Percentiles rank a stretch among this genome's conserved stretches.
Conservation (phyloP, 2,888 invertebrate species). For the Sympetrum striolatum region DNA sequence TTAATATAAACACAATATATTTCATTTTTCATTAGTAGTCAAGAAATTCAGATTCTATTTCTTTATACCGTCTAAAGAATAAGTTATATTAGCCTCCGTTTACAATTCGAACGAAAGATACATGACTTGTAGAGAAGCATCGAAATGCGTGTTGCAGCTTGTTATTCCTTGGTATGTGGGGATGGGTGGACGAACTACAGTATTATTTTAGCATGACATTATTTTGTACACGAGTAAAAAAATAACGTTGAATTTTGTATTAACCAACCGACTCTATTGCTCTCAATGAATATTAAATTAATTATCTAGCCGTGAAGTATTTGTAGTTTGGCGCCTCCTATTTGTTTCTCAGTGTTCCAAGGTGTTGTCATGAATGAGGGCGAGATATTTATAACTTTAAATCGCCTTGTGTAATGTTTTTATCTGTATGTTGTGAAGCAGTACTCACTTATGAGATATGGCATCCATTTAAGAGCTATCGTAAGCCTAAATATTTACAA, state of each 20-base stretch:
- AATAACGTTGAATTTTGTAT: background rate
- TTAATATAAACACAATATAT: too few species aligned
- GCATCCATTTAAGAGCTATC: background rate
- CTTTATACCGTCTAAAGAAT: background rate
- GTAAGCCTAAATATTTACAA: background rate
- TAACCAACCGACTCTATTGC: background rate
- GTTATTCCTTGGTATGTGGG: background rate
- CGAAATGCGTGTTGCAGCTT: background rate
- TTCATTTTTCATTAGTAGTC: too few species aligned
- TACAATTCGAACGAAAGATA: background rate
- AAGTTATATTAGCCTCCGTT: background rate
- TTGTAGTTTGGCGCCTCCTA: background rate
- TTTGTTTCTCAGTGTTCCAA: background rate
- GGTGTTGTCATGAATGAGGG: background rate
- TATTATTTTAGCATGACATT: background rate
- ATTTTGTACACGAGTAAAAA: background rate
- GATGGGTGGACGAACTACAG: background rate
- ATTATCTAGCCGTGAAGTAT: background rate
- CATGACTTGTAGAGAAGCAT: background rate
- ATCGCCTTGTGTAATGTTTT: background rate
- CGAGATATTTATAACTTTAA: background rate
- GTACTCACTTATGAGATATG: background rate
- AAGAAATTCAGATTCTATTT: too few species aligned
- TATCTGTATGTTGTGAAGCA: background rate
- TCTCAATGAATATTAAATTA: background rate